Evolutionary conservation across 2,113 vertebrate species (phyloP), one percentile per base, ranked within the genome.

Genomic region (Heteronetta atricapilla): DNA sequence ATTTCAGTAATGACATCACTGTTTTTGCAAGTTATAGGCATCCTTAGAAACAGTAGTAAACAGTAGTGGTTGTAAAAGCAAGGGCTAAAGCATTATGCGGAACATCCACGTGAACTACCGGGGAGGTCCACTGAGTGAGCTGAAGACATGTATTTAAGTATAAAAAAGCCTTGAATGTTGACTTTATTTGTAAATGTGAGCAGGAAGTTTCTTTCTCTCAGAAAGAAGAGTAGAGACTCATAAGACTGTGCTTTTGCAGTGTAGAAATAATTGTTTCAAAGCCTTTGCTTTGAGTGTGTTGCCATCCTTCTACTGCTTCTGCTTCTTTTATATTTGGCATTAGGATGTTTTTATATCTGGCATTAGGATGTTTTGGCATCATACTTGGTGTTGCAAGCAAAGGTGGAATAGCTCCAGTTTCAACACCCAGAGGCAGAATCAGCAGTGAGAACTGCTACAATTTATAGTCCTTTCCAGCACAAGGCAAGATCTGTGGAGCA

Each of bases 361-460:
- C 60, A 84, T 40, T 86, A 38, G 38, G 38, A 79, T 73, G 55
- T 82, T 93, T 89, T 92, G 86, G 75, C 76, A 52, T 80, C n/a
- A 26, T 83, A 60, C 52, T 50, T 88, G 52, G 60, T 55, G 3
- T n/a, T 72, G 90, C 33, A 93, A 93, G 73, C 26, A 86, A 81
- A 92, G 58, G 90, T 89, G 86, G 77, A 97, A 46, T 50, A 33
- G 21, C 26, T 95, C 86, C 77, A 88, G 66, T 74, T 68, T 95
- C 85, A 96, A 91, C 80, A 96, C 13, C 52, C 69, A 77, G 53
- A 77, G n/a, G 74, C 75, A 89, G 75, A 88, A 82, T 88, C 91
- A 83, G 56, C 34, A 13, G 31, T 28, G 38, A 72, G 58, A 87
- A 38, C 50, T 94, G 56, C 69, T 89, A 53, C 3, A 74, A 18